Percentiles rank a stretch among this genome's conserved stretches.
phyloP scores from a whole-genome alignment of 1,140 invertebrate genomes.

The Bombus picipes region DNA sequence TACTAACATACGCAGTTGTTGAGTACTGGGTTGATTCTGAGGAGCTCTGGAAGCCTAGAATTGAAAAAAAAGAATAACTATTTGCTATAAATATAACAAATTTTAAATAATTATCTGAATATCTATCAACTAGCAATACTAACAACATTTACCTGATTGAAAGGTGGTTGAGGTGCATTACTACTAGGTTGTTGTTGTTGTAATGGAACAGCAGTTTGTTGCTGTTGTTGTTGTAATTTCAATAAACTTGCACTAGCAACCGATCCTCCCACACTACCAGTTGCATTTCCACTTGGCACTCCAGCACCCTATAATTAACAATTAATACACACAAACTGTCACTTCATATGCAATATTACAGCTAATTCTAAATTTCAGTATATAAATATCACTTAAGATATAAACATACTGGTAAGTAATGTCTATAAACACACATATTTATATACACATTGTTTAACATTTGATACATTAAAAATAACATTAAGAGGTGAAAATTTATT shows the following conservation, averaged over 20 bases:
- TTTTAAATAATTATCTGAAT: no score
- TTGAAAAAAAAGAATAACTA: neutral
- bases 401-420: no score
- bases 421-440: no score
- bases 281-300: slow-evolving; percentile 77
- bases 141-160: slow-evolving; percentile 80
- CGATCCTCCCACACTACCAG: slow-evolving; percentile 79
- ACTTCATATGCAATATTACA: neutral
- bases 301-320: slow-evolving; percentile 76
- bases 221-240: slow-evolving; percentile 81
- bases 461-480: no score
- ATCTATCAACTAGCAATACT: no score
- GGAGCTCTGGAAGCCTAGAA: slow-evolving; percentile 83
- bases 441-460: no score
- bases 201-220: slow-evolving; percentile 68
- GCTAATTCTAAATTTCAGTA: no score
- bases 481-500: neutral
- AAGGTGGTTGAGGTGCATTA: slow-evolving; percentile 80
- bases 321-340: neutral
- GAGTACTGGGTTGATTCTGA: slow-evolving; percentile 90
- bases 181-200: slow-evolving; percentile 79
- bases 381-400: no score
- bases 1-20: slow-evolving; percentile 94
- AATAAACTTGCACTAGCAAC: slow-evolving; percentile 81
- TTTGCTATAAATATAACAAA: no score